Evolutionary conservation across 2,888 invertebrate species (phyloP).

Genomic region (Meiosimyza decipiens): DNA sequence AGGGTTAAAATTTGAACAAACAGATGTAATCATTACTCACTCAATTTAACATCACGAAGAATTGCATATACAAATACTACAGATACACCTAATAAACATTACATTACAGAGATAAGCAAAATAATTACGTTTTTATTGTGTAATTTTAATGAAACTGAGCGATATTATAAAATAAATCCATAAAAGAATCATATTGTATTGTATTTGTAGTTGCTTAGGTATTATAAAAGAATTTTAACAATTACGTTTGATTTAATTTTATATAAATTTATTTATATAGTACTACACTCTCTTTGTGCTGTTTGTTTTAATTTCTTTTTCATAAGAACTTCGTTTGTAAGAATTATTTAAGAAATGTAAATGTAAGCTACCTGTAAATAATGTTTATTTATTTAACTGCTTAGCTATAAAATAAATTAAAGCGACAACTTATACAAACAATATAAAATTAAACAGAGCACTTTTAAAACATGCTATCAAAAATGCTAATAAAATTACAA

Average conservation of each 20-base stretch:
- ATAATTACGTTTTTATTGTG: conserved; percentile 8
- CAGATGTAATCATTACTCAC: neutral
- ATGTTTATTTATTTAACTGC: conserved; percentile 21
- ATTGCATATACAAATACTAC: neutral
- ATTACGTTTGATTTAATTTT: neutral
- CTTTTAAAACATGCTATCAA: neutral
- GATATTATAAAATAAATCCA: conserved; percentile 16
- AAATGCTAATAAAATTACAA: neutral
- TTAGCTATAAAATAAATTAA: conserved; percentile 3
- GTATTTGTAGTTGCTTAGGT: conserved; percentile 26
- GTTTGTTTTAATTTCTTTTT: conserved; percentile 8
- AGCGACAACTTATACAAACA: conserved; percentile 1
- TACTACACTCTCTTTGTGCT: neutral
- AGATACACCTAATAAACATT: neutral
- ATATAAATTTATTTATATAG: conserved; percentile 7
- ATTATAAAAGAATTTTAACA: conserved; percentile 4
- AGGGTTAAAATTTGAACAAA: neutral
- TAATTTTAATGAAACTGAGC: conserved; percentile 3
- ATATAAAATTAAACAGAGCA: neutral
- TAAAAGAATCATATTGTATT: neutral
- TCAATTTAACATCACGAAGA: neutral
- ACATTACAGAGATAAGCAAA: conserved; percentile 1
- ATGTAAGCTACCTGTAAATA: conserved; percentile 25
- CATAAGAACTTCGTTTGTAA: conserved; percentile 10
- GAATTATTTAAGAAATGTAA: conserved; percentile 14